phyloP scores from a whole-genome alignment of 2,888 invertebrate species.

The Amblyjoppa proteus region DNA sequence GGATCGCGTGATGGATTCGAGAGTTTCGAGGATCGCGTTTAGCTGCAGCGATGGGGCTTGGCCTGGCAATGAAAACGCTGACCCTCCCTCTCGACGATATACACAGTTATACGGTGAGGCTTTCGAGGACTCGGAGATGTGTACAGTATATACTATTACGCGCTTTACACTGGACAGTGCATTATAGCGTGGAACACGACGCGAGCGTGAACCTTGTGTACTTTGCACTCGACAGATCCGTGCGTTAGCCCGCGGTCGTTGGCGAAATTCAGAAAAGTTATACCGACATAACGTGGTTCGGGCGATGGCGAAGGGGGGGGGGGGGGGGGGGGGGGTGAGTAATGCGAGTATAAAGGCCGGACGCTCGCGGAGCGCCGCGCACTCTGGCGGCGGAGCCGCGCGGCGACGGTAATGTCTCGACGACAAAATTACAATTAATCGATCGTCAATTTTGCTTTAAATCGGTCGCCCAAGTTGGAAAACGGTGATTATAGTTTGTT shows the following conservation, averaged over 20 bases:
- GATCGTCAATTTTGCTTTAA: neutral
- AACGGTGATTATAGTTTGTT: neutral
- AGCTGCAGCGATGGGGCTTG: neutral
- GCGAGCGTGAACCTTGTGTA: slow-evolving; percentile 38
- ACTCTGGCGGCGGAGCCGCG: neutral
- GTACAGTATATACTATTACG: slow-evolving; percentile 11
- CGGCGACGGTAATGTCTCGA: neutral
- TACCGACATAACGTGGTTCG: slow-evolving; percentile 26
- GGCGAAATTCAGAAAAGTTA: slow-evolving; percentile 61
- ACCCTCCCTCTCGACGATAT: slow-evolving; percentile 12
- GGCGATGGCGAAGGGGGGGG: neutral
- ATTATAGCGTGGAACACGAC: slow-evolving; percentile 33
- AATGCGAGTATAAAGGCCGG: slow-evolving; percentile 10
- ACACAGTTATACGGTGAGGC: neutral
- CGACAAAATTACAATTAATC: neutral
- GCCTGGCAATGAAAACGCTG: slow-evolving; percentile 24
- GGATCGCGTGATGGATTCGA: slow-evolving; percentile 16
- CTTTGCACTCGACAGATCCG: slow-evolving; percentile 61
- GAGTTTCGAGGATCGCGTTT: slow-evolving; percentile 10
- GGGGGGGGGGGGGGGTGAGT: neutral
- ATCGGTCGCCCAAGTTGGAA: neutral
- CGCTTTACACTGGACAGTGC: slow-evolving; percentile 5
- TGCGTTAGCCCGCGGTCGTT: slow-evolving; percentile 35
- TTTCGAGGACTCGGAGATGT: slow-evolving; percentile 4
- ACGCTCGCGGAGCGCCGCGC: neutral